Evolutionary conservation across 1,140 invertebrate genomes (phyloP), one percentile per base, ranked within the genome.

Genomic region (Pseudomyrmex gracilis): DNA sequence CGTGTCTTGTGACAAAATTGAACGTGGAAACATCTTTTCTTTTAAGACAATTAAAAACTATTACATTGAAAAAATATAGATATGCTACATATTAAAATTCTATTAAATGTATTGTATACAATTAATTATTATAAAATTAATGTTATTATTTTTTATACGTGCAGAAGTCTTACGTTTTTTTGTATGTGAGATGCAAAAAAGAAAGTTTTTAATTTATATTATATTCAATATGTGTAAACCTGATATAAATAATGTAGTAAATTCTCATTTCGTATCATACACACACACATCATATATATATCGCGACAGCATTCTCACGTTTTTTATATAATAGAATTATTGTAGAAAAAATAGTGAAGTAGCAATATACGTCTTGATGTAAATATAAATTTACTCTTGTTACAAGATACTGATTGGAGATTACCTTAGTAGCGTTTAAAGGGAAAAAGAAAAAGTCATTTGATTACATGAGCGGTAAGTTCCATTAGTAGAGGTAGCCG

Each of bases 401-500:
- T 67, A 55, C 10, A 17, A 43, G 10, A 10, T 13, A 24, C 34
- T 24, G 63, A 78, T 57, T 47, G 1, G 9, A 57, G 17, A 66
- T 20, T 43, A 47, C 15, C 15, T 57, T 63, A 34, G 51, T 49
- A 13, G 45, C 17, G 47, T 67, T 67, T 67, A 67, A 22, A 0
- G 9, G 17, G 1, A 24, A 60, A 60, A 53, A 51, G 15, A 61
- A 51, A 22, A 10, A 49, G 53, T 24, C 57, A 78, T 61, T 73
- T 51, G 55, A 73, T 73, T 51, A 82, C n/a, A 60, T 24, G 58
- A 45, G 34, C 24, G 15, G 63, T 68, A 58, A 70, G 17, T 78
- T 70, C 53, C 15, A 70, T 68, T 78, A 78, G 51, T 58, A 66
- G 24, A 15, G 12, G 0, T 24, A 20, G 34, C 24, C 57, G 57